A percentile compares a stretch with the other conserved stretches of the same genome.
Conservation (phyloP, 2,113 vertebrate species). For the Lonchura striata region DNA sequence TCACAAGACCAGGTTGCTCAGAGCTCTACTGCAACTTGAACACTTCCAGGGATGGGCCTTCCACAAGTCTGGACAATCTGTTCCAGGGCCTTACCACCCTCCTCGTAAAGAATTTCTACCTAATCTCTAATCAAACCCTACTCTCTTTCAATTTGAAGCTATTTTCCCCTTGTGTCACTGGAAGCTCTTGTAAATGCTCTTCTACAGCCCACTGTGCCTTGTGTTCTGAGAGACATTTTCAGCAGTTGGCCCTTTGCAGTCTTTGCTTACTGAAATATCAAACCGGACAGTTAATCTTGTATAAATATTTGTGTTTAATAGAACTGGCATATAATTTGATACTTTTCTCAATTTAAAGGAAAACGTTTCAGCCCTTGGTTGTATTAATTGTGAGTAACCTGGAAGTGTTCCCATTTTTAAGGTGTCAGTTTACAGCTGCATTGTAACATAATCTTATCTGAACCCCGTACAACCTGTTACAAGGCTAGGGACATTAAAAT, state of each 20-base stretch:
- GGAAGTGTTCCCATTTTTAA: slow-evolving; percentile 4
- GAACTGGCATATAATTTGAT: neutral
- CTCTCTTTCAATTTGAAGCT: neutral
- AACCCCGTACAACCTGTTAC: neutral
- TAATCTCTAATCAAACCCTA: neutral
- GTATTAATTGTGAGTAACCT: slow-evolving; percentile 35
- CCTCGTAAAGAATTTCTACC: neutral
- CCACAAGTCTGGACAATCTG: neutral
- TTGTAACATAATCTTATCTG: slow-evolving; percentile 22
- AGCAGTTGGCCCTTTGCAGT: neutral
- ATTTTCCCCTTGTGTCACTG: neutral
- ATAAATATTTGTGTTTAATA: slow-evolving; percentile 43
- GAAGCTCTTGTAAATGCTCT: neutral
- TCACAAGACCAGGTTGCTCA: neutral
- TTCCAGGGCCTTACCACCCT: neutral
- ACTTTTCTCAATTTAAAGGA: slow-evolving; percentile 9
- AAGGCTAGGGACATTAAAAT: slow-evolving; percentile 8
- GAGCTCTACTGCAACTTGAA: neutral
- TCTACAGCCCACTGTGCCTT: neutral
- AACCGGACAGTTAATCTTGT: slow-evolving; percentile 17
- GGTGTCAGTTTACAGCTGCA: slow-evolving; percentile 13
- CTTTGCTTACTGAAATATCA: neutral
- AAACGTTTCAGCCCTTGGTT: neutral
- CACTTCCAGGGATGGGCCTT: neutral
- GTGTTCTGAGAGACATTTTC: neutral